These are phyloP conservation scores for Mythimna impura DNA, from an alignment of 2,888 invertebrate genomes.

Conservation along the genomic window DNA sequence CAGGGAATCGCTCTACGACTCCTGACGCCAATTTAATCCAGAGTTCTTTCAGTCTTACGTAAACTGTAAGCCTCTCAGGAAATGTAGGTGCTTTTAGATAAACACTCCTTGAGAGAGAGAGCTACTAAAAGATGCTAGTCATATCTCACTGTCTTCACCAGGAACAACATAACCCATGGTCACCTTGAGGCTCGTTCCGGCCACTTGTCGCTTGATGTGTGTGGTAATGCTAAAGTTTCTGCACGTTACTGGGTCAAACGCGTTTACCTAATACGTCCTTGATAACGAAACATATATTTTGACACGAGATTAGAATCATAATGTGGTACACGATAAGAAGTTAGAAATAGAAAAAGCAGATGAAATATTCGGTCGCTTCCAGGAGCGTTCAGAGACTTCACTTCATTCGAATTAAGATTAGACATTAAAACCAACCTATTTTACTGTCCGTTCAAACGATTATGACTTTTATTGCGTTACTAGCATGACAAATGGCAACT, in stretches of 20 bases:
- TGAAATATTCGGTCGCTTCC: too few relatives aligned
- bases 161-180: background rate
- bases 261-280: slow-evolving; percentile 60
- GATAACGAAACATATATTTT: slow-evolving; percentile 59
- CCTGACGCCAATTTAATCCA: background rate
- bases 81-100: background rate
- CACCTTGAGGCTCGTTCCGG: slow-evolving; percentile 9
- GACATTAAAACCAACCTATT: too few relatives aligned
- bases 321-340: too few relatives aligned
- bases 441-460: too few relatives aligned
- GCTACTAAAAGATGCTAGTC: too few relatives aligned
- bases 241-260: slow-evolving; percentile 56
- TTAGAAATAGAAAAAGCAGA: too few relatives aligned
- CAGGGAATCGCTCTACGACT: too few relatives aligned
- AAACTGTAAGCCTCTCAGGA: background rate
- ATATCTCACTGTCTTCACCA: background rate
- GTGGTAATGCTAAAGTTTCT: slow-evolving; percentile 45
- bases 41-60: background rate
- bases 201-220: slow-evolving; percentile 11
- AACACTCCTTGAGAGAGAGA: too few relatives aligned
- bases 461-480: too few relatives aligned
- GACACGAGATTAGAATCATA: slow-evolving; percentile 47
- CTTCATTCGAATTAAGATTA: too few relatives aligned
- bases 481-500: too few relatives aligned
- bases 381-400: too few relatives aligned